Evolutionary conservation across 30 jellyfish, hydroid and myxozoan species (phyloP), one percentile per base, ranked within the genome.

Genomic region (Hydractinia symbiolongicarpus): DNA sequence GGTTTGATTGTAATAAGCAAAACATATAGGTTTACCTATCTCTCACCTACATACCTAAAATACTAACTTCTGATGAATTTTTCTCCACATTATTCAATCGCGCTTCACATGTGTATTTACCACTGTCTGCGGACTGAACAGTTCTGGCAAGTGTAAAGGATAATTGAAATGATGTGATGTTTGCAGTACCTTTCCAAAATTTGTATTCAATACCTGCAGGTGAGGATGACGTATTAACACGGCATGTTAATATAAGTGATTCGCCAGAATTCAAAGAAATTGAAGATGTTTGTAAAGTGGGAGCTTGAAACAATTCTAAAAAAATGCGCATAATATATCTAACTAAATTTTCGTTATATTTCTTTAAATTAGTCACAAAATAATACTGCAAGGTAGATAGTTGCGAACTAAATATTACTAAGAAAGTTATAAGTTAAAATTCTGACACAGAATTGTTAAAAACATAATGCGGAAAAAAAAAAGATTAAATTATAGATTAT

Each of bases 301-400:
- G 74, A n/a, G 19, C 40, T 7, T 44, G 74, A 64, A 64, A 64
- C 74, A 64, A 13, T 6, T 64, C 74, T 64, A 13, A 64, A 64
- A 6, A 6, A 64, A 64, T 30, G 44, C 2, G 2, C 44, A 30
- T 30, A 30, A 30, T 30, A 30, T 30, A 2, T 30, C 44, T 30
- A 30, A 30, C 44, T 30, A 30, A 30, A 0, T 30, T 30, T 30
- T 30, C 44, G 44, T 30, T 30, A 30, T 2, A 30, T 30, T 30
- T 30, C 44, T 30, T 30, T 30, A 30, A 30, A 30, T 30, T 30
- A 30, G 44, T 30, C 44, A 30, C 44, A 30, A 30, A 30, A 30
- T 30, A 30, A 30, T 30, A 30, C 44, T 30, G 2, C 2, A 30
- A 30, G 44, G 44, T 30, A 30, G 44, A 30, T 30, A 30, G 2